These are phyloP conservation scores for Myrmophylax atrothorax DNA, from an alignment of 2,113 vertebrate genomes.

Conservation along the genomic window DNA sequence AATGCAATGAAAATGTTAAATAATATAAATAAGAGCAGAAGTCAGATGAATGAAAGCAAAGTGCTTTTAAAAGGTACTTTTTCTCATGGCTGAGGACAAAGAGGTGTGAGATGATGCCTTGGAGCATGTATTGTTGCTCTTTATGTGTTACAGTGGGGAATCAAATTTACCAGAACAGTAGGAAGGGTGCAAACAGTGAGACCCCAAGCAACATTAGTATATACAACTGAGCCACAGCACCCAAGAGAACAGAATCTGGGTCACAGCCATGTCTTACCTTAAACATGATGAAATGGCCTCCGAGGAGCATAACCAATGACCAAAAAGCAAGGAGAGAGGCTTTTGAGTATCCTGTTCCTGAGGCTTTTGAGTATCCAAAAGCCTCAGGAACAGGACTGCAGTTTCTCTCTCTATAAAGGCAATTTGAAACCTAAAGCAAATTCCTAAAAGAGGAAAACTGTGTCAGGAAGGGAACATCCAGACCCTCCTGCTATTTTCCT, in stretches of 20 bases:
- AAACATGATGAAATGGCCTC: slow-evolving; percentile 28
- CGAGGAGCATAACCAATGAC: slow-evolving; percentile 10
- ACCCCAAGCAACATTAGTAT: slow-evolving; percentile 59
- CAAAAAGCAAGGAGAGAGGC: slow-evolving; percentile 25
- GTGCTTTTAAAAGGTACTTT: slow-evolving; percentile 1
- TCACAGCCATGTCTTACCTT: slow-evolving; percentile 60
- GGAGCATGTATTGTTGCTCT: slow-evolving; percentile 58
- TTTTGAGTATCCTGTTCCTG: too few relatives aligned
- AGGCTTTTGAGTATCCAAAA: too few relatives aligned
- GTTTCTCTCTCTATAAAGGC: not conserved
- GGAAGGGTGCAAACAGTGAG: slow-evolving; percentile 59
- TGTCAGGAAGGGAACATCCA: not conserved
- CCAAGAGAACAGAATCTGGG: slow-evolving; percentile 69
- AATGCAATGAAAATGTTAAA: not conserved
- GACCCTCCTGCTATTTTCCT: not conserved
- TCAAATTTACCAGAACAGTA: slow-evolving; percentile 64
- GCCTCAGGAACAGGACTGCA: not conserved
- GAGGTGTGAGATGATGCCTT: slow-evolving; percentile 1
- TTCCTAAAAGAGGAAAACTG: not conserved
- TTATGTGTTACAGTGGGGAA: slow-evolving; percentile 60
- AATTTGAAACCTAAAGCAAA: slow-evolving; percentile 7
- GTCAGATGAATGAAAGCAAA: not conserved
- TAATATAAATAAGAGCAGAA: not conserved
- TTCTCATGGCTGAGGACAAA: slow-evolving; percentile 25
- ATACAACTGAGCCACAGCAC: slow-evolving; percentile 58